Evolutionary conservation across 2,888 invertebrate genomes (phyloP), one percentile per base, ranked within the genome.

Genomic region (Lathronympha strigana): DNA sequence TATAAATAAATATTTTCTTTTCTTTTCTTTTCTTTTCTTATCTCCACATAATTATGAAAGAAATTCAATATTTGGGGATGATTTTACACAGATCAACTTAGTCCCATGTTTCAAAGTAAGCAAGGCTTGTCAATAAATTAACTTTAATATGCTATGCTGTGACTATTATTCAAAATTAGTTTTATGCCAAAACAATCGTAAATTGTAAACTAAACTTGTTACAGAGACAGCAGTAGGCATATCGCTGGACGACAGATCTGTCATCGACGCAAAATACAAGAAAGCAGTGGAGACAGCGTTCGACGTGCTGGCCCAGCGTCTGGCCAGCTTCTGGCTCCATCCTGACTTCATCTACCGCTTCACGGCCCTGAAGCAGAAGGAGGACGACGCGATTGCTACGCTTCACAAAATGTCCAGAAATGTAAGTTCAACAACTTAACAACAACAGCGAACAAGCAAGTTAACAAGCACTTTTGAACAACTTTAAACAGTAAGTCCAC

Each of bases 221-320:
- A 4, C 21, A 69, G 69, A 69, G 47, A 69, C 69, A 1, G 67
- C 66, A 9, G 38, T 69, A 3, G 69, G 69, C n/a, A 64, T 69
- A n/a, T 40, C 58, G 0, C 21, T 66, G 40, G 62, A 66, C 8
- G 67, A 64, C 25, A 54, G 50, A 28, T 60, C 57, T 11, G 62
- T 66, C 8, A 64, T 69, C 17, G 60, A 67, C n/a, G 31, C 33
- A 23, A 60, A 64, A 15, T 69, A 67, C 60, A 66, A 58, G 40
- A 53, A 50, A 15, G 64, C 69, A 0, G 64, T 64, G 1, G 58
- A 66, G 15, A 51, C 19, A 4, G 57, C 53, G 1, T 64, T 67
- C 31, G 49, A 55, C 17, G 21, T 69, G 19, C 25, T 67, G 6
- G 47, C 66, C 1, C 19, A 25, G 0, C 33, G 69, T 6, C 50